Base-by-base conservation (phyloP, 2,888 invertebrate species). In the Cyaniris semiargus region DNA sequence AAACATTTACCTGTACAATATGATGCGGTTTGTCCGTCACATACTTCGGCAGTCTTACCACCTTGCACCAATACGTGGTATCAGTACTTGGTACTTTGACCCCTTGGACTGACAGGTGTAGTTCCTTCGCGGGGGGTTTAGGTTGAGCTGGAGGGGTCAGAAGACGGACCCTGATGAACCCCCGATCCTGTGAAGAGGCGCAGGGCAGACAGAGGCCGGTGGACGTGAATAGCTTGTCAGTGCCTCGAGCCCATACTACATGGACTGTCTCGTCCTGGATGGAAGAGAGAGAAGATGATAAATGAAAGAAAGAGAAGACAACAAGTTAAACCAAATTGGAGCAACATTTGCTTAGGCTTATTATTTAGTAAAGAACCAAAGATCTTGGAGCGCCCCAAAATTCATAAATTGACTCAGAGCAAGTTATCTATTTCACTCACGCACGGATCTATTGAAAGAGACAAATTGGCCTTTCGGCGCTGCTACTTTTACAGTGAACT, bases 21-120 rank as follows among this genome's bases (percentile, higher is more conserved):
- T 97, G 97, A 87, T 98, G 98, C 84, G 96, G 95, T 78, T 95
- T 95, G 79, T 93, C 84, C 8, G 83, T 89, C 72, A 97, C 91
- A 78, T 95, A 93, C 7, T 95, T 93, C 0, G 98, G 98, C 18
- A 99, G 89, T 85, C 96, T 96, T 76, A 97, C 95, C 6, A 98
- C 95, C 79, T 96, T 96, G 87, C 99, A 99, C 99, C 99, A 99
- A 86, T 99, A 99, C 0, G 99, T 99, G 0, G 99, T 99, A 83
- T 99, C 99, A 15, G 90, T 94, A 2, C 94, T 93, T 0, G 99
- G 99, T 4, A 99, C 96, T 79, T 95, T 90, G 1, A 97, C 95
- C 74, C 95, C 91, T 76, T 96, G 92, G 27, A 96, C 95, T 0
- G 95, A 90, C 34, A 98, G 90, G 78, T 95, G 95, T 44, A 96